Base-by-base conservation (phyloP, 1,140 invertebrate genomes). In the Scaptodrosophila lebanonensis region DNA sequence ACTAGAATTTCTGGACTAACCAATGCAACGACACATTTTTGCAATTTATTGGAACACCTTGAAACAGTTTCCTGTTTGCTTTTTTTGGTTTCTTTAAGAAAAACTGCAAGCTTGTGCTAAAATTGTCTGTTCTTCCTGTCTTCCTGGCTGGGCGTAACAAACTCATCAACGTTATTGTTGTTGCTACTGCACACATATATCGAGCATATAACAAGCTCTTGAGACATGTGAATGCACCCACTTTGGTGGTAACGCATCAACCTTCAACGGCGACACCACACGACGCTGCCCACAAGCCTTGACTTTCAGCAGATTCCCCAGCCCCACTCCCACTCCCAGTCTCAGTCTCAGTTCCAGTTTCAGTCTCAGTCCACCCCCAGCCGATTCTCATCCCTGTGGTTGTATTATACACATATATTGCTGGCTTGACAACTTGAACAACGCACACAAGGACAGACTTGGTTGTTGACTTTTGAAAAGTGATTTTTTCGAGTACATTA, bases 201-300 rank as follows among this genome's bases (percentile, higher is more conserved):
- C 73, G 83, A 85, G 83, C 83, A 79, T 83, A 85, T 85, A 85
- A 85, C 83, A 85, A 85, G 83, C 83, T 83, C 83, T 85, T 85
- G 83, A 85, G 83, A 85, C 83, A 85, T 85, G 83, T 85, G 83
- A 85, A 85, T 83, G 83, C 83, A 85, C 83, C 83, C 83, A 85
- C 83, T 85, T 85, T 85, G 76, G 69, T 68, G 68, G 69, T 59
- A 73, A 67, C 59, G 51, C 63, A 66, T 54, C 50, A 50, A 45
- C 65, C 69, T 62, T 66, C 38, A 66, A 56, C 70, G 38, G 61
- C 56, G 65, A 39, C 50, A 25, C 65, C 60, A 38, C 39, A 44
- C 44, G 36, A 53, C 32, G 56, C 60, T 27, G n/a, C 11, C 22
- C 33, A 25, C 35, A 32, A 15, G n/a, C 27, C 35, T 39, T n/a